Conservation (phyloP, 2,888 invertebrate species). For the Horisme vitalbata region DNA sequence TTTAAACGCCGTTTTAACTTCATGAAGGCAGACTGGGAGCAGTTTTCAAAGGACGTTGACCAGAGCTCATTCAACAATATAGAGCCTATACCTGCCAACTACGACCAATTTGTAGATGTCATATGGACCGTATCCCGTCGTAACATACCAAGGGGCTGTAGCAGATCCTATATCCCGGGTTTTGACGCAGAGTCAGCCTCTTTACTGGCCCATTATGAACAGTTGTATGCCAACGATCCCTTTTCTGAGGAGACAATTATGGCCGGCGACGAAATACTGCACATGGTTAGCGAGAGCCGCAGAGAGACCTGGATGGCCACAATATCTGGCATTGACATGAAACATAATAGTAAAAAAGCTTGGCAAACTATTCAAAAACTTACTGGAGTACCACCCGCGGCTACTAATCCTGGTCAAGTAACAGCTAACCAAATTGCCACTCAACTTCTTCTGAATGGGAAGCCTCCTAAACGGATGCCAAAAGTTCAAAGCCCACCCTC, state of each 20-base stretch:
- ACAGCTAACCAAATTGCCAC: too few species aligned
- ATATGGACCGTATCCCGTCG: not conserved
- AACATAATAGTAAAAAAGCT: constrained; percentile 14
- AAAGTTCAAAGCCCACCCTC: too few species aligned
- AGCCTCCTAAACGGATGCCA: too few species aligned
- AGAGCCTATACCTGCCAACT: not conserved
- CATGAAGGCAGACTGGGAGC: not conserved
- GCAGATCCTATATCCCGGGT: not conserved
- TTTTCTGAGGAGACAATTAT: constrained; percentile 4
- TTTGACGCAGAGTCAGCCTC: not conserved
- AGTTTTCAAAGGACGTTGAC: too few species aligned
- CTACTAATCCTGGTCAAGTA: too few species aligned
- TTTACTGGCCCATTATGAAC: not conserved
- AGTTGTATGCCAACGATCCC: not conserved
- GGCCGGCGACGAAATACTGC: constrained; percentile 7
- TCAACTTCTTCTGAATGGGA: too few species aligned
- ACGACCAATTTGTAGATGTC: not conserved
- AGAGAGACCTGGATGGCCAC: constrained; percentile 9
- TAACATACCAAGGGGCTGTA: not conserved
- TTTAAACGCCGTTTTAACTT: not conserved
- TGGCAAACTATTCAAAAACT: constrained; percentile 6
- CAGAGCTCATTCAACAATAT: not conserved
- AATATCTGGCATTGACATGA: constrained; percentile 10
- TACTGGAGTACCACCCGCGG: constrained; percentile 12
- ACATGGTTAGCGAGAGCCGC: constrained; percentile 2